Percentiles rank a stretch among this genome's conserved stretches.
Evolutionary conservation across 2,113 vertebrate genomes (phyloP).

Genomic region (Isichthys henryi): DNA sequence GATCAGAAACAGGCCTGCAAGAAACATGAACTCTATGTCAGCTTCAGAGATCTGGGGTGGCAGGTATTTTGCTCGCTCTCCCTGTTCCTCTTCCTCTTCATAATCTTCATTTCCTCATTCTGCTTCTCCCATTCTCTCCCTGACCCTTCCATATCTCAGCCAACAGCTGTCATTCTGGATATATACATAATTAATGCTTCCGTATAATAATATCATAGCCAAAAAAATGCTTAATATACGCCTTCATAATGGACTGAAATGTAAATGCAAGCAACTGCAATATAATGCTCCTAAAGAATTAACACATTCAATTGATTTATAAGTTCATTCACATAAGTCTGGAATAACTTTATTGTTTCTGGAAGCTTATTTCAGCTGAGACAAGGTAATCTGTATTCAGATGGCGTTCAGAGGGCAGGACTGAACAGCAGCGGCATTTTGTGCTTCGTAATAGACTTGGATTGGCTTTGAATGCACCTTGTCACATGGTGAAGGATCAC

Average conservation of each 20-base stretch:
- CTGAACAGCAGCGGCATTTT: not conserved
- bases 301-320: not conserved
- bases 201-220: not conserved
- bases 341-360: not conserved
- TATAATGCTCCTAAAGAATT: not conserved
- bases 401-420: not conserved
- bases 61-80: slow-evolving; percentile 65
- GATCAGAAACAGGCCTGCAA: slow-evolving; percentile 92
- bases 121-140: not conserved
- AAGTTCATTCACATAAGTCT: not conserved
- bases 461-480: not conserved
- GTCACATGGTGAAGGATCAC: slow-evolving; percentile 4
- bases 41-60: slow-evolving; percentile 93
- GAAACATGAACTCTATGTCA: slow-evolving; percentile 94
- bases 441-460: not conserved
- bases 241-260: not conserved
- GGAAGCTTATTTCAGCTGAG: not conserved
- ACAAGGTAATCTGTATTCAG: not conserved
- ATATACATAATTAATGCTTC: not conserved
- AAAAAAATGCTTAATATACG: not conserved
- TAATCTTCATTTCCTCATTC: not conserved
- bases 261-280: not conserved
- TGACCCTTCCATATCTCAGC: not conserved
- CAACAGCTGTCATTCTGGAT: not conserved
- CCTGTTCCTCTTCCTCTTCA: not conserved